These are phyloP conservation scores for Nasonia oneida DNA, from an alignment of 2,888 invertebrate species.

Conservation along the genomic window DNA sequence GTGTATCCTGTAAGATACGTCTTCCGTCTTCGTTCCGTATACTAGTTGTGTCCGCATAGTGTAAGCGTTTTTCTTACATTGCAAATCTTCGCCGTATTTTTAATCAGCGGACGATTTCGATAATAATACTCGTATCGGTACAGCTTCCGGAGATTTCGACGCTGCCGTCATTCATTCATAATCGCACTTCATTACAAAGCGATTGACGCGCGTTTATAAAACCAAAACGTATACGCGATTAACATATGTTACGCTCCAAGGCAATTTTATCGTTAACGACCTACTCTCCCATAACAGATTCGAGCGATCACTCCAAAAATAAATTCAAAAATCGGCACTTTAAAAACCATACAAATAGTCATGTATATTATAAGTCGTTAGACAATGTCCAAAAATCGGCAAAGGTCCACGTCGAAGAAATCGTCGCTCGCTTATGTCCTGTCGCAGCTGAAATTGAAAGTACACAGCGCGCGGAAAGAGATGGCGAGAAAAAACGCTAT, in stretches of 20 bases:
- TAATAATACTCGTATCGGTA: too few species aligned
- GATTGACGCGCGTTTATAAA: background rate
- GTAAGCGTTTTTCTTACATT: background rate
- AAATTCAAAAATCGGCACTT: too few species aligned
- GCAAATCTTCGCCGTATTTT: background rate
- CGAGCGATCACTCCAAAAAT: background rate
- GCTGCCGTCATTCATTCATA: background rate
- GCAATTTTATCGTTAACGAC: background rate
- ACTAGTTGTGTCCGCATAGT: background rate
- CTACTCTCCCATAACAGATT: background rate
- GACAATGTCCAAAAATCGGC: background rate
- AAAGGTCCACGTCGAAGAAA: background rate
- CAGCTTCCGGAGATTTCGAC: background rate
- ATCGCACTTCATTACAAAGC: background rate
- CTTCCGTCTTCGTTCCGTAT: background rate
- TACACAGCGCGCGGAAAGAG: background rate
- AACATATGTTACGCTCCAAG: background rate
- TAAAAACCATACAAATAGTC: too few species aligned
- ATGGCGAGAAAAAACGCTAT: background rate
- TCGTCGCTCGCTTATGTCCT: background rate
- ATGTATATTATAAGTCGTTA: too few species aligned
- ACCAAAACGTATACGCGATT: background rate
- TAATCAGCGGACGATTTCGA: too few species aligned
- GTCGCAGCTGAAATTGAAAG: slow-evolving; percentile 1
- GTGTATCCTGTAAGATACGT: background rate